phyloP scores from a whole-genome alignment of 2,797 vertebrate genomes.

The Nasua narica region DNA sequence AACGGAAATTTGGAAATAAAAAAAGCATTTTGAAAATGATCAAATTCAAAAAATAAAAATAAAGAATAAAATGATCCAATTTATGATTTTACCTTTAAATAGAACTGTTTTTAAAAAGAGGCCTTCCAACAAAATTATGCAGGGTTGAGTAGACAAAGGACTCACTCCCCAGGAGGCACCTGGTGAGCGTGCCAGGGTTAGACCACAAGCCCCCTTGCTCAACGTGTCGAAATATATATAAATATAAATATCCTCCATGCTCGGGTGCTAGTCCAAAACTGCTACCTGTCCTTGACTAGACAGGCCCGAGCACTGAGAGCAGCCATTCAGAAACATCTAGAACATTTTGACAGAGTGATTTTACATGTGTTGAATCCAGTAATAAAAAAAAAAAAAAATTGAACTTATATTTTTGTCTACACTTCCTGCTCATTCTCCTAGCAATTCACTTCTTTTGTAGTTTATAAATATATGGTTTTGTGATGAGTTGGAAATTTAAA shows the following conservation, averaged over 20 bases:
- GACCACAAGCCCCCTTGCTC: neutral
- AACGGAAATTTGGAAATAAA: neutral
- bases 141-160: neutral
- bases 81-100: neutral
- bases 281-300: accelerated
- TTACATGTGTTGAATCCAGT: neutral
- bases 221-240: neutral
- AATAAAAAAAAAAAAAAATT: neutral
- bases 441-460: neutral
- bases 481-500: neutral
- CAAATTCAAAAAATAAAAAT: neutral
- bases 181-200: accelerated
- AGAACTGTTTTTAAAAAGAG: neutral
- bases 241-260: neutral
- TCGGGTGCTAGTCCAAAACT: accelerated
- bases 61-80: neutral
- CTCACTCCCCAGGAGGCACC: no score
- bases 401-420: neutral
- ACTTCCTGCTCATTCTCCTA: neutral
- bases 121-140: neutral
- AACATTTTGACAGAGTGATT: neutral
- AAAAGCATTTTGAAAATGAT: neutral
- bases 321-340: neutral
- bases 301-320: neutral
- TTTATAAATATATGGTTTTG: neutral